Evolutionary conservation across 2,797 vertebrate species (phyloP), one percentile per base, ranked within the genome.

Genomic region (Arrhamphus sclerolepis): DNA sequence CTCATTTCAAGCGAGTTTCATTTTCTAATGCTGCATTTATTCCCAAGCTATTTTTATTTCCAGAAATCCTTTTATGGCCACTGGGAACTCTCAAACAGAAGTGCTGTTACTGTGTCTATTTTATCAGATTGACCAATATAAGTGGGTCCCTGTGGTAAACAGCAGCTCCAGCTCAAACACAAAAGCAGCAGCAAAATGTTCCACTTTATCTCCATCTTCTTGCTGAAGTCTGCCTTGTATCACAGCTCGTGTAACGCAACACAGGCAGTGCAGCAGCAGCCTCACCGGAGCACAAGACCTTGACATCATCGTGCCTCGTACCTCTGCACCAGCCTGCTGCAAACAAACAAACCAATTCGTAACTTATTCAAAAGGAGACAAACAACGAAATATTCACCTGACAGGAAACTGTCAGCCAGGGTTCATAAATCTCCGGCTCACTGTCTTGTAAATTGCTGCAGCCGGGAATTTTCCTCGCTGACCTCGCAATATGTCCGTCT

Each of bases 81-180:
- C 29, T 38, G 31, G 56, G 54, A 84, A 57, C 62, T 60, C 57
- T 34, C 66, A 71, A 75, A 81, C 62, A 72, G 56, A 83, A 74
- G 62, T 46, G 42, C 65, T 79, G 66, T 79, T 78, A 65, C 38
- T 44, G 64, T 7, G 20, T 72, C 64, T 80, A 55, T 82, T 84
- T 82, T 64, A 90, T 89, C 78, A 80, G 78, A 81, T 65, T 60
- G 81, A 64, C 75, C 78, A 64, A 85, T 70, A 72, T 70, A 75
- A 87, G 80, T 63, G 65, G 49, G 69, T 73, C 59, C 68, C 62
- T 39, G 44, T 55, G 59, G 78, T 73, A 78, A 84, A 83, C 46
- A 70, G 62, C 34, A 2, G 16, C 55, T 65, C 28, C 2, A 26
- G 67, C 44, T 62, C 52, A 6, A 72, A 66, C 68, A 75, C 71